phyloP scores from a whole-genome alignment of 2,797 vertebrate genomes.

The Periophthalmus magnuspinnatus region DNA sequence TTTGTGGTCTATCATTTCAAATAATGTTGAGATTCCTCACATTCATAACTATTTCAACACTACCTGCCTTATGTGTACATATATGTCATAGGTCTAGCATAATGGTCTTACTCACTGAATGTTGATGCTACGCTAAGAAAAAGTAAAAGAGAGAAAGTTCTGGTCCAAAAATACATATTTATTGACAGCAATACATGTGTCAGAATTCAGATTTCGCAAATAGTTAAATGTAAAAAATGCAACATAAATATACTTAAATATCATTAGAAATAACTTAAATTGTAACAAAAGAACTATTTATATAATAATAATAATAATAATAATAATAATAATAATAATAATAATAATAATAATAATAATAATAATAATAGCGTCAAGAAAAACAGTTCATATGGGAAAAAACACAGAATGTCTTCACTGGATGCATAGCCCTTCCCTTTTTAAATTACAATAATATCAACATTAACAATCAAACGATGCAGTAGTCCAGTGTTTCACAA shows the following conservation, averaged over 20 bases:
- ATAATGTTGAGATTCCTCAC: too few relatives aligned
- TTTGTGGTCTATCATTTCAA: too few relatives aligned
- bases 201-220: conserved; percentile 58
- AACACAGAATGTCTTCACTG: conserved; percentile 68
- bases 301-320: conserved; percentile 27
- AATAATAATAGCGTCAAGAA: conserved; percentile 53
- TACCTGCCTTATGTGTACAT: too few relatives aligned
- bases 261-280: conserved; percentile 81
- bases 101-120: not conserved
- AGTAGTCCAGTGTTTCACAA: conserved; percentile 73
- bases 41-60: too few relatives aligned
- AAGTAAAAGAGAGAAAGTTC: conserved; percentile 24
- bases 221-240: conserved; percentile 55
- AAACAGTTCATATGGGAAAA: conserved; percentile 62
- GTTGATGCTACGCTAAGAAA: not conserved
- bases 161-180: conserved; percentile 69
- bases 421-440: conserved; percentile 76
- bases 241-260: conserved; percentile 85
- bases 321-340: conserved; percentile 35
- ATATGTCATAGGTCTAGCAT: not conserved
- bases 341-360: conserved; percentile 39
- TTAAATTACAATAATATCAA: conserved; percentile 68
- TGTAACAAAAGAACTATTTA: conserved; percentile 74
- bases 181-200: conserved; percentile 73
- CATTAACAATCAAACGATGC: conserved; percentile 68